phyloP scores from a whole-genome alignment of 2,113 vertebrate genomes.

The Ictidomys tridecemlineatus region DNA sequence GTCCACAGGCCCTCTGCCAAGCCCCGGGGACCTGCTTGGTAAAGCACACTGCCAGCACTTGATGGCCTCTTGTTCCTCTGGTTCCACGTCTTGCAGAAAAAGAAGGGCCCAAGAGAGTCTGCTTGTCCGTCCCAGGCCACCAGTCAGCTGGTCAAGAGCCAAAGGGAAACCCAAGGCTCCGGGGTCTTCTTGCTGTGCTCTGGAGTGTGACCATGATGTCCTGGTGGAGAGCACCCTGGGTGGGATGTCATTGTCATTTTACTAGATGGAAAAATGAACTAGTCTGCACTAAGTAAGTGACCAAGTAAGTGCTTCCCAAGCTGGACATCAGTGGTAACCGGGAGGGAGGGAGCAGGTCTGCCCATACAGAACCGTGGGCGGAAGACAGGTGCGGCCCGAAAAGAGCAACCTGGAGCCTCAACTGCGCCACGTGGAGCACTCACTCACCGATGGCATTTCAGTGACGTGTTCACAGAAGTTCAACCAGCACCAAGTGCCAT shows the following conservation, averaged over 20 bases:
- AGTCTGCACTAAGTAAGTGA: no score
- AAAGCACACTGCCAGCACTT: fast-evolving
- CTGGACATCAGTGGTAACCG: neutral
- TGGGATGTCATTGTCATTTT: neutral
- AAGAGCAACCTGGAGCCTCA: neutral
- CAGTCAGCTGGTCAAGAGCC: fast-evolving
- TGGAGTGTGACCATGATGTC: fast-evolving
- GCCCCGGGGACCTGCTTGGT: no score
- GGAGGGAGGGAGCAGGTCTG: neutral
- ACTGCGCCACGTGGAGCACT: neutral
- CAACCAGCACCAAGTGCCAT: neutral
- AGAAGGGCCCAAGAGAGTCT: neutral
- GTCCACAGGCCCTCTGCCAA: neutral
- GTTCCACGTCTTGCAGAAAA: neutral
- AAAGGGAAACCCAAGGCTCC: neutral
- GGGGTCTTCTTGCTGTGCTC: no score
- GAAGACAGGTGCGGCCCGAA: neutral
- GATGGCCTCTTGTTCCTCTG: no score
- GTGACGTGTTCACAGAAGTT: neutral
- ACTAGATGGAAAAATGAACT: neutral
- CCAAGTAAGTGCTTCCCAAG: neutral
- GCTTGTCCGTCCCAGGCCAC: neutral
- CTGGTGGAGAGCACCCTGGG: no score
- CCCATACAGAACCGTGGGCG: neutral
- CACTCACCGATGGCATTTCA: no score